Conservation (phyloP, 2,113 vertebrate species). For the Dipodomys stephensi region DNA sequence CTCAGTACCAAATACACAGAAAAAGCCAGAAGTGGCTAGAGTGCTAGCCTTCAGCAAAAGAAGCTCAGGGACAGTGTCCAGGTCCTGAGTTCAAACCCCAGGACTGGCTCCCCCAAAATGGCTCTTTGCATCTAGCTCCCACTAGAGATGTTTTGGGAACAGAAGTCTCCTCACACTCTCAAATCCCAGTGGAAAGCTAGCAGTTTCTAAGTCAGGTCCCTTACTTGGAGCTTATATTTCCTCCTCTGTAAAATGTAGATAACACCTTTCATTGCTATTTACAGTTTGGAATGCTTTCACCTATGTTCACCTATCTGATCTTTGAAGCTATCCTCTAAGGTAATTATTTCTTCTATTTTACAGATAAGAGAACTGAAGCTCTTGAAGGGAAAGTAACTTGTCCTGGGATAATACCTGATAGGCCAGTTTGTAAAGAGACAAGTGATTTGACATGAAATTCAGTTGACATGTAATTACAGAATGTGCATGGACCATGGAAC, state of each 20-base stretch:
- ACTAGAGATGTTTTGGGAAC: not conserved
- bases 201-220: conserved; percentile 14
- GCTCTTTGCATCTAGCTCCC: not conserved
- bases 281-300: not conserved
- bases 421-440: not conserved
- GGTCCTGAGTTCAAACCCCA: no score
- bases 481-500: not conserved
- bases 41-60: no score
- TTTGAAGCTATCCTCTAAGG: not conserved
- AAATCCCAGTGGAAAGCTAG: conserved; percentile 35
- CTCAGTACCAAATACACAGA: no score
- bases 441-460: not conserved
- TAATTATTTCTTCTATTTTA: conserved; percentile 42
- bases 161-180: not conserved
- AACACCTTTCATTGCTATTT: conserved; percentile 3
- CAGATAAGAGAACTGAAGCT: conserved; percentile 46
- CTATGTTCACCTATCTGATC: conserved; percentile 10
- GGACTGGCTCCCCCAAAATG: no score
- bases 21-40: no score
- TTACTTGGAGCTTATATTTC: conserved; percentile 15
- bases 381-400: not conserved
- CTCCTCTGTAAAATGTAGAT: not conserved
- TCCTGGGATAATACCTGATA: not conserved
- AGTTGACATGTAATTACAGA: not conserved
- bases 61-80: no score